Percentiles rank a stretch among this genome's conserved stretches.
These are phyloP conservation scores for Sterrhoptilus dennistouni DNA, from an alignment of 2,113 vertebrate genomes.

Conservation along the genomic window DNA sequence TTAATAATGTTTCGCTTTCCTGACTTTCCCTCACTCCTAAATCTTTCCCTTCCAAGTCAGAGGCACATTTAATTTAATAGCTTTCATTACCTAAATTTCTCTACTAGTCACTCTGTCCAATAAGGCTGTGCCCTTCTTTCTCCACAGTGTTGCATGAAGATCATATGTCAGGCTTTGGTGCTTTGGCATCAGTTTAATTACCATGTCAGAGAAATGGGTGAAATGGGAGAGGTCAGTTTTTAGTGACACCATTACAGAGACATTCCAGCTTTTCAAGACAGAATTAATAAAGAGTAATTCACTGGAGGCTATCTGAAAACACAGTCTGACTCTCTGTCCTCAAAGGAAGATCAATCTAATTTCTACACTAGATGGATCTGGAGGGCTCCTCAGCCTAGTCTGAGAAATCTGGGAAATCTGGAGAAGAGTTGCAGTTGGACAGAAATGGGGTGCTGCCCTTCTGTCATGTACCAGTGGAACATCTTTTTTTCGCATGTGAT, in stretches of 20 bases:
- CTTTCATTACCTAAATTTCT: neutral
- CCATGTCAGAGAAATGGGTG: accelerated
- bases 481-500: neutral
- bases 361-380: neutral
- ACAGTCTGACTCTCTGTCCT: neutral
- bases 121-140: neutral
- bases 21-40: neutral
- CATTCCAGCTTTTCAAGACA: neutral
- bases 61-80: neutral
- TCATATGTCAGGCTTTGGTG: neutral
- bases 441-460: neutral
- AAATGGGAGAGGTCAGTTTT: neutral
- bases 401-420: neutral
- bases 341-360: neutral
- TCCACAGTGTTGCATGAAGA: neutral
- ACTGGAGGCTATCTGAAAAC: neutral
- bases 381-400: neutral
- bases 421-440: neutral
- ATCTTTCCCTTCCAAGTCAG: neutral
- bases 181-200: neutral
- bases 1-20: neutral
- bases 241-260: neutral
- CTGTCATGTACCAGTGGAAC: accelerated
- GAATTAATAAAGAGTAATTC: neutral
- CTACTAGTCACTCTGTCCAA: neutral